Base-by-base conservation (phyloP, 2,113 vertebrate genomes). In the Eulemur macaco region DNA sequence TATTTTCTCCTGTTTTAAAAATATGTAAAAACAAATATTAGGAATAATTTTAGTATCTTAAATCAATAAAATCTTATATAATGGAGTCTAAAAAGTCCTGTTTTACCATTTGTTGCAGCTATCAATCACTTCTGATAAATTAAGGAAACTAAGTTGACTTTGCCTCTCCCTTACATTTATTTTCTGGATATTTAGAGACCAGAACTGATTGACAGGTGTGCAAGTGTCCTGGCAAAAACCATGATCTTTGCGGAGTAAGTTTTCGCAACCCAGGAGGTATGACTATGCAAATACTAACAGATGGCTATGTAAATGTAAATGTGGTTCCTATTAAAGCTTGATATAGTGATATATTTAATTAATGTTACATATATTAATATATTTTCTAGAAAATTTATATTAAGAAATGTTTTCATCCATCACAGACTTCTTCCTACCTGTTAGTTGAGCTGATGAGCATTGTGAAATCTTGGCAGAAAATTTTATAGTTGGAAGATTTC, bases 401-500 rank as follows among this genome's bases (percentile, higher is more conserved):
- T 90, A 85, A 68, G 73, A 93, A 90, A 66, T 54, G 5, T 78
- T 96, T 91, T 31, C 25, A 81, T 86, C 39, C 31, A 88, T 77
- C 91, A 34, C 45, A 94, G 54, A 93, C 85, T 93, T 84, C 25
- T 91, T 86, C 76, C 93, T 95, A 96, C 76, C 89, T 97, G 39
- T 63, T 96, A 86, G 68, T 87, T 81, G 39, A 31, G 20, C 29
- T 97, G 42, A 84, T 92, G 80, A 39, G 60, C 47, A 92, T 88
- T 95, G 45, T 77, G 64, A 96, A 96, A 87, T 91, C 54, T 95
- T 96, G 92, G 96, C 93, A 97, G 52, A 96, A 89, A 29, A 94
- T 94, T 96, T 97, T 94, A 96, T 94, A 97, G 81, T 90, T 97
- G 94, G 97, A 97, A 96, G 90, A 96, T 97, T 98, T 97, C 92